Conservation (phyloP, 2,888 invertebrate species). For the Macaria notata region DNA sequence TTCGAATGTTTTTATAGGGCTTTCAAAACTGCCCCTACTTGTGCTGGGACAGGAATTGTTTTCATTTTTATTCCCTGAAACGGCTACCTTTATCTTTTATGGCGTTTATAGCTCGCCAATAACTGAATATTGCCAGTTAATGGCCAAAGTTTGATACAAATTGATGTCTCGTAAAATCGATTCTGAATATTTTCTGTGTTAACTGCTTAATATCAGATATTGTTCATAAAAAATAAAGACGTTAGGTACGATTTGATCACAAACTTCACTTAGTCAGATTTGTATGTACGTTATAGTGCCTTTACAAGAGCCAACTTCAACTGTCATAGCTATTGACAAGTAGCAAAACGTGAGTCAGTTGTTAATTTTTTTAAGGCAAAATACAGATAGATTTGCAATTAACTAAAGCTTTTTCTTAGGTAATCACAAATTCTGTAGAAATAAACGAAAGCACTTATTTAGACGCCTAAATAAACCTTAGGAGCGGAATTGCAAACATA, state of each 20-base stretch:
- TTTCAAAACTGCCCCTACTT: neutral
- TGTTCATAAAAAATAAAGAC: neutral
- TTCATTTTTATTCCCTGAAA: slow-evolving; percentile 7
- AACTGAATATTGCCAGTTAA: slow-evolving; percentile 1
- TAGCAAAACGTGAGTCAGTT: no score
- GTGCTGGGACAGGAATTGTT: slow-evolving; percentile 4
- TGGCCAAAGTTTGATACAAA: slow-evolving; percentile 1
- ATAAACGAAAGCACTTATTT: neutral
- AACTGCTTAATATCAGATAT: no score
- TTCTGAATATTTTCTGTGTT: no score
- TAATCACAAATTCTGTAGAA: no score
- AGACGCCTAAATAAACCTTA: neutral
- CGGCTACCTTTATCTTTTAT: slow-evolving; percentile 3
- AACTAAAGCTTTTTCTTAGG: no score
- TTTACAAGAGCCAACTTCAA: no score
- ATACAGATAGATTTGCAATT: no score
- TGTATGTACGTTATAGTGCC: no score
- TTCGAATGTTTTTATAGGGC: slow-evolving; percentile 16
- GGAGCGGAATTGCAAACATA: slow-evolving; percentile 13
- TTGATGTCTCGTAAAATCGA: neutral
- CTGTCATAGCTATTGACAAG: no score
- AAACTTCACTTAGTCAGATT: no score
- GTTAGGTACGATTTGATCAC: no score
- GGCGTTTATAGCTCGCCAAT: slow-evolving; percentile 5
- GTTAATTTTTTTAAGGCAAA: no score